Evolutionary conservation across 2,888 invertebrate genomes (phyloP).

Genomic region (Cheilosia vernalis): DNA sequence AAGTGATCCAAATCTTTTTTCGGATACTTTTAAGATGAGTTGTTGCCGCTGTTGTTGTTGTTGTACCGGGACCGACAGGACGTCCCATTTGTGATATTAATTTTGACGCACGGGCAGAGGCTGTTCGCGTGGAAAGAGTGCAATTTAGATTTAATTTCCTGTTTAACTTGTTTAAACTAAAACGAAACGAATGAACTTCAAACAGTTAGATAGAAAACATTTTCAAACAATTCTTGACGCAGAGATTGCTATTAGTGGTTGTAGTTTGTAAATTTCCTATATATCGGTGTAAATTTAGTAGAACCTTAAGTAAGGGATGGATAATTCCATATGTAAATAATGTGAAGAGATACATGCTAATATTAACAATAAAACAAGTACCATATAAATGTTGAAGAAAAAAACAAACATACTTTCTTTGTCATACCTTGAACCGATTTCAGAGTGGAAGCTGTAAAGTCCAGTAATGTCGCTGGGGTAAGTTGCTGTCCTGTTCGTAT

Average conservation of each 20-base stretch:
- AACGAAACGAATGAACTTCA: slow-evolving; percentile 1
- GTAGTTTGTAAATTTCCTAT: slow-evolving; percentile 35
- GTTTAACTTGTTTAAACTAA: slow-evolving; percentile 1
- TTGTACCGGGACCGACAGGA: slow-evolving; percentile 6
- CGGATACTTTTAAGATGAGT: slow-evolving; percentile 80
- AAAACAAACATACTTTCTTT: not conserved
- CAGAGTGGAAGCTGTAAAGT: too few species aligned
- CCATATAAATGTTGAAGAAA: slow-evolving; percentile 58
- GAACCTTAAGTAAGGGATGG: slow-evolving; percentile 21
- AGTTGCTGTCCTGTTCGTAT: too few species aligned
- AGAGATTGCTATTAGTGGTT: slow-evolving; percentile 9
- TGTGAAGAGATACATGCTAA: slow-evolving; percentile 28
- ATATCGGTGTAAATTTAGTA: slow-evolving; percentile 40
- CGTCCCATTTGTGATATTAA: slow-evolving; percentile 69
- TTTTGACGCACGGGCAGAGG: slow-evolving; percentile 30
- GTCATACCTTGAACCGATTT: not conserved
- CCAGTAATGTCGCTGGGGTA: too few species aligned
- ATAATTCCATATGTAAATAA: slow-evolving; percentile 52
- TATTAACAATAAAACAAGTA: slow-evolving; percentile 40
- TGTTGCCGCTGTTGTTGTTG: slow-evolving; percentile 9
- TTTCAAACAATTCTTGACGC: slow-evolving; percentile 19
- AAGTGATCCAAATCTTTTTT: slow-evolving; percentile 81
- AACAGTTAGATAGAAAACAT: slow-evolving; percentile 55
- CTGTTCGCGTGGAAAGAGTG: slow-evolving; percentile 49
- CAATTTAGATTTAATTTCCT: slow-evolving; percentile 63